A percentile compares a stretch with the other conserved stretches of the same genome.
phyloP scores from a whole-genome alignment of 92 coral and sea anemone genomes.

The Ricordea florida region DNA sequence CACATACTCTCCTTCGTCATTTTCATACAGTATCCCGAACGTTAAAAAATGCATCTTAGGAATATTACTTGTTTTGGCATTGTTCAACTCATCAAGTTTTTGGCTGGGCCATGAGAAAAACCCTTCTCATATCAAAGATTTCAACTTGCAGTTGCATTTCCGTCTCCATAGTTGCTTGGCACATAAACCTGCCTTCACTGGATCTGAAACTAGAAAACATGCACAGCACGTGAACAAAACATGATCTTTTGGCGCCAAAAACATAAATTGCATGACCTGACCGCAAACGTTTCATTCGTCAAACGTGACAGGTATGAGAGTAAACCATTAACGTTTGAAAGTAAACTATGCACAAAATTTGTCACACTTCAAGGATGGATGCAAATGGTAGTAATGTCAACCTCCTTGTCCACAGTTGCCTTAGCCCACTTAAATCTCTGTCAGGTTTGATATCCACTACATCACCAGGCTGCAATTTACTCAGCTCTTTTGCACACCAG shows the following conservation, averaged over 20 bases:
- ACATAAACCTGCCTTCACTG: too few relatives aligned
- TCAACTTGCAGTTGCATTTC: too few relatives aligned
- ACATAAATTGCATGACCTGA: neutral
- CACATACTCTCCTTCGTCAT: slow-evolving; percentile 13
- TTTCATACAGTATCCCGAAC: slow-evolving; percentile 15
- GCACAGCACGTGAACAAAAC: slow-evolving; percentile 23
- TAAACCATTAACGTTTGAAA: neutral
- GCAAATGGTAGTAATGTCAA: slow-evolving; percentile 25
- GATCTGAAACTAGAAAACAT: too few relatives aligned
- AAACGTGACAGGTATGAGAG: neutral
- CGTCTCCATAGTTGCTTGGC: too few relatives aligned
- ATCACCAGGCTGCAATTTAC: neutral
- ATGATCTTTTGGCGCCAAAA: neutral
- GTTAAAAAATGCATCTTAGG: too few relatives aligned
- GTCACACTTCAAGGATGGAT: slow-evolving; percentile 20
- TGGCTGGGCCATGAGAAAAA: slow-evolving; percentile 1
- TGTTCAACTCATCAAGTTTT: slow-evolving; percentile 9
- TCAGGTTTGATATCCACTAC: too few relatives aligned
- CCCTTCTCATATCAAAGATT: too few relatives aligned
- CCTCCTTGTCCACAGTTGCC: slow-evolving; percentile 12
- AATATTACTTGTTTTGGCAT: too few relatives aligned
- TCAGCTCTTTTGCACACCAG: neutral
- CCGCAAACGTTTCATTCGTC: slow-evolving; percentile 1
- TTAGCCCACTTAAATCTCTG: neutral
- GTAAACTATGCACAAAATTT: neutral